Conservation (phyloP, 2,888 invertebrate species). For the Eupeodes luniger region DNA sequence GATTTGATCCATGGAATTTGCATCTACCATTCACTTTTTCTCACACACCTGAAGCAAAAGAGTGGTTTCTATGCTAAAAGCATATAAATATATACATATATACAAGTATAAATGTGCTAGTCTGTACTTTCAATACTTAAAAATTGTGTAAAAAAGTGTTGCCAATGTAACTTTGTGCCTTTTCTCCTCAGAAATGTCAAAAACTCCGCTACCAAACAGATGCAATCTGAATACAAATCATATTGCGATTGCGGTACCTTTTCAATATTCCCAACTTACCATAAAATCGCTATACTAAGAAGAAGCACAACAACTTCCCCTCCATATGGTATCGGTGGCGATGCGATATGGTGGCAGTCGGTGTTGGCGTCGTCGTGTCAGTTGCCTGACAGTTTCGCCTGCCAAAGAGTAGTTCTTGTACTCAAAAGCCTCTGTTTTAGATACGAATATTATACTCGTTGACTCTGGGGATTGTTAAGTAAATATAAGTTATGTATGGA, state of each 20-base stretch:
- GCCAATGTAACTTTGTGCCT: not conserved
- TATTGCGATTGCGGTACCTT: constrained; percentile 64
- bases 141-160: constrained; percentile 6
- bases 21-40: constrained; percentile 60
- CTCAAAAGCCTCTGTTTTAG: constrained; percentile 9
- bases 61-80: not conserved
- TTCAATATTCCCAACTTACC: constrained; percentile 58
- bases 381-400: constrained; percentile 12
- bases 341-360: too few relatives aligned
- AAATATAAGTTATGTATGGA: constrained; percentile 20
- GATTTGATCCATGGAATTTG: constrained; percentile 22
- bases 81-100: not conserved
- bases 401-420: constrained; percentile 30
- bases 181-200: constrained; percentile 9
- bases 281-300: constrained; percentile 52
- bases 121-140: not conserved
- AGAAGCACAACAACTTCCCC: constrained; percentile 55
- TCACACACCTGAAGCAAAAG: constrained; percentile 13
- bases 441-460: not conserved
- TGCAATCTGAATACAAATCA: constrained; percentile 70
- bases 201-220: constrained; percentile 40
- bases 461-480: not conserved
- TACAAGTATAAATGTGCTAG: too few relatives aligned
- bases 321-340: not conserved
- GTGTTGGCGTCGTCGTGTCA: not conserved